These are phyloP conservation scores for Otolemur garnettii DNA, from an alignment of 2,113 vertebrate species.

Conservation along the genomic window DNA sequence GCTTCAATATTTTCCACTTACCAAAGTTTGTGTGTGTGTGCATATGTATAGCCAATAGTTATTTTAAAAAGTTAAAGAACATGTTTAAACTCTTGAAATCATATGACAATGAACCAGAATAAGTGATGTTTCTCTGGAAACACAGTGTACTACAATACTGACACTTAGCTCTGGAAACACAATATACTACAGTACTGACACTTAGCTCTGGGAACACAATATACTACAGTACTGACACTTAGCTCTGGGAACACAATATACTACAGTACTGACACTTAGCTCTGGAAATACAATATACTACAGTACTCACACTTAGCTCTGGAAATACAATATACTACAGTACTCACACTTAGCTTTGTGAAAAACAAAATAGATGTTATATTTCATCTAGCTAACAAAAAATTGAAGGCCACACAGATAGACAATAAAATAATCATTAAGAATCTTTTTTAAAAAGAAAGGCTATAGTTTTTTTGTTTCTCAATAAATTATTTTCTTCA, in stretches of 20 bases:
- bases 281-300: neutral
- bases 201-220: neutral
- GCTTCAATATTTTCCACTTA: neutral
- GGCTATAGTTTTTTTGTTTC: neutral
- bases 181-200: neutral
- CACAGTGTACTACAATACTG: neutral
- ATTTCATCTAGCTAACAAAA: neutral
- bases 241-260: neutral
- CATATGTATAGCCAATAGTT: neutral
- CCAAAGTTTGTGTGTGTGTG: neutral
- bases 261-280: no score
- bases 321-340: neutral
- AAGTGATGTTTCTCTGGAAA: neutral
- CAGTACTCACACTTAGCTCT: neutral
- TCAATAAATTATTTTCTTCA: neutral
- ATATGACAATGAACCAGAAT: neutral
- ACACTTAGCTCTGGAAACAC: neutral
- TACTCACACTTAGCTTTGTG: neutral
- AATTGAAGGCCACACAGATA: neutral
- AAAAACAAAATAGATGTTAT: neutral
- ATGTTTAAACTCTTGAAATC: neutral
- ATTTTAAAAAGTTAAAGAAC: neutral
- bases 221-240: no score
- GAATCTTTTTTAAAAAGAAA: neutral
- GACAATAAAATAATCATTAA: neutral